These are phyloP conservation scores for Corythaeola cristata DNA, from an alignment of 2,113 vertebrate genomes.

Conservation along the genomic window DNA sequence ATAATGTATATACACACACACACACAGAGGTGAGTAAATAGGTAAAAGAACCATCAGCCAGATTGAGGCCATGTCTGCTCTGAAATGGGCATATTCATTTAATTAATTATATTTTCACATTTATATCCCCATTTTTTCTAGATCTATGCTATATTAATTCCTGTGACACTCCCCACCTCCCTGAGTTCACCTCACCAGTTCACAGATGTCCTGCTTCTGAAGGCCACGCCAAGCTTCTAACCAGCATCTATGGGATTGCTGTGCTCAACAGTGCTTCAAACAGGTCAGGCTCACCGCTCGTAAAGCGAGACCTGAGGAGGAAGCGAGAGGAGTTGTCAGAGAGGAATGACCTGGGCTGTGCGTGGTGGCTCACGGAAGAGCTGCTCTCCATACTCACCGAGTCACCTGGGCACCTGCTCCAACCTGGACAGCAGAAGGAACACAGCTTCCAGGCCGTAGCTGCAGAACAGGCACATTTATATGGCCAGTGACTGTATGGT, in stretches of 20 bases:
- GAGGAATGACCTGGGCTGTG: neutral
- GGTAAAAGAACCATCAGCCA: neutral
- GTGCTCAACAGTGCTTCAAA: rapidly evolving
- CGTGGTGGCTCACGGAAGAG: rapidly evolving
- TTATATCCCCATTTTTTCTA: no score
- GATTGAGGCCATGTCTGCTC: neutral
- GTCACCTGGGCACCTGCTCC: neutral
- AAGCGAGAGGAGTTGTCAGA: neutral
- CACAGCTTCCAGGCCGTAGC: neutral
- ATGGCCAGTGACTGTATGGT: rapidly evolving
- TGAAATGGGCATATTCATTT: neutral
- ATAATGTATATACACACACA: no score
- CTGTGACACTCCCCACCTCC: no score
- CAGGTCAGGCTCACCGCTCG: rapidly evolving
- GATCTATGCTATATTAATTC: no score
- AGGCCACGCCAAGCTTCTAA: neutral
- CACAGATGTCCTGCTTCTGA: neutral
- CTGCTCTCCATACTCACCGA: neutral
- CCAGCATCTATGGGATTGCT: neutral
- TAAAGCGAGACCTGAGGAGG: rapidly evolving
- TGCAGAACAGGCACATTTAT: neutral
- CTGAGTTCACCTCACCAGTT: neutral
- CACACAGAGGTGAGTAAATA: no score
- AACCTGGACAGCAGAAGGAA: neutral
- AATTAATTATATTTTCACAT: neutral